These are phyloP conservation scores for Nephrocerus scutellatus DNA, from an alignment of 2,888 invertebrate species.

Conservation along the genomic window DNA sequence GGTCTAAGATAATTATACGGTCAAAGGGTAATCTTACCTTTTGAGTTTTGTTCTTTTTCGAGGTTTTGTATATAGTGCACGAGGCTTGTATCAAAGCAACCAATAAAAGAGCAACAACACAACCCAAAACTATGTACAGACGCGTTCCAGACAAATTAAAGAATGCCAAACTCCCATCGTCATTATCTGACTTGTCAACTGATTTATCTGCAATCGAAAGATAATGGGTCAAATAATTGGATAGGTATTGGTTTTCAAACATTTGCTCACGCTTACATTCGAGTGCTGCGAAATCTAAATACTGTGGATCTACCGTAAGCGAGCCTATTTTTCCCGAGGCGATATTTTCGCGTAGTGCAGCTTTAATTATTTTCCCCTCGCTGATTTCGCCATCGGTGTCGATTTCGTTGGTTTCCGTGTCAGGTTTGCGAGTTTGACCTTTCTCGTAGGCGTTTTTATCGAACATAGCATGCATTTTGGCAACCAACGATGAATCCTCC, in stretches of 20 bases:
- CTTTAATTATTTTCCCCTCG: conserved; percentile 48
- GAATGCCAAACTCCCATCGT: conserved; percentile 48
- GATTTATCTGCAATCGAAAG: conserved; percentile 30
- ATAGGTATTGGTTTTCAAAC: background rate
- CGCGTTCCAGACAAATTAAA: conserved; percentile 65
- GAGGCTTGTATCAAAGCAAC: conserved; percentile 76
- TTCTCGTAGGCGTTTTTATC: conserved; percentile 64
- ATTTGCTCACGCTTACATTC: conserved; percentile 54
- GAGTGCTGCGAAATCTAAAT: conserved; percentile 64
- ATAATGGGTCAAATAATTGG: no score
- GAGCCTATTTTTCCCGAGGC: conserved; percentile 69
- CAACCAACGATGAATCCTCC: conserved; percentile 62
- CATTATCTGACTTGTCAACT: conserved; percentile 24
- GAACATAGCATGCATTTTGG: conserved; percentile 67
- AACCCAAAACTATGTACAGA: conserved; percentile 74
- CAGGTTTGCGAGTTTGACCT: conserved; percentile 46
- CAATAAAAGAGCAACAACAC: conserved; percentile 70
- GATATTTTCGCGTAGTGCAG: conserved; percentile 63
- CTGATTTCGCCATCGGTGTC: conserved; percentile 23
- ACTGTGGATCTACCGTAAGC: conserved; percentile 73
- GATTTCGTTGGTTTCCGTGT: conserved; percentile 26
- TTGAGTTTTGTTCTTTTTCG: conserved; percentile 54
- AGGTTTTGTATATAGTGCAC: conserved; percentile 71
- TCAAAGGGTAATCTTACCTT: conserved; percentile 60
- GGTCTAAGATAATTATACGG: no score